Conservation (phyloP, 2,797 vertebrate genomes). For the Pseudomugil gertrudae region DNA sequence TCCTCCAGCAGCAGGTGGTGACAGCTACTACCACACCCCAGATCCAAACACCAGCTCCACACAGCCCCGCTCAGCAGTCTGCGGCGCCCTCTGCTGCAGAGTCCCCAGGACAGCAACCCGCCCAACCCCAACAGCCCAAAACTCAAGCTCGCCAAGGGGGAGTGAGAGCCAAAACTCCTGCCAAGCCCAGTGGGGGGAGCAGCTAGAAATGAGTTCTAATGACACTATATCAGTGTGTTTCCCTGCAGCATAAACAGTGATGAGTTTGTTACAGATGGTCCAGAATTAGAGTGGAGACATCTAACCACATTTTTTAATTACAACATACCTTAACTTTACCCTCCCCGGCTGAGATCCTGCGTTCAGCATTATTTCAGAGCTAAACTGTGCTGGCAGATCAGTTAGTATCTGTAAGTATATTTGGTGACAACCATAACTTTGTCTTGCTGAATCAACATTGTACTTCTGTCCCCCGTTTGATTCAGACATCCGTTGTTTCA, state of each 20-base stretch:
- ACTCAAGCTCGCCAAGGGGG: conserved; percentile 84
- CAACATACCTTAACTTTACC: conserved; percentile 28
- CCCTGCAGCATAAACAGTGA: conserved; percentile 18
- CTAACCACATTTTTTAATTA: conserved; percentile 5
- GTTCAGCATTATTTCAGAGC: conserved; percentile 10
- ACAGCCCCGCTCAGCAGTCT: conserved; percentile 85
- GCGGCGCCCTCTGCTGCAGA: conserved; percentile 62
- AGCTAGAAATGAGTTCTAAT: conserved; percentile 51
- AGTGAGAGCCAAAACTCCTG: conserved; percentile 86
- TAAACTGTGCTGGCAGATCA: conserved; percentile 4
- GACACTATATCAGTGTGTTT: neutral
- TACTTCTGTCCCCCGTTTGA: conserved; percentile 31
- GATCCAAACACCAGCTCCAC: conserved; percentile 85
- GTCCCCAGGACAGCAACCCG: conserved; percentile 71
- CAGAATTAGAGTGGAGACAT: conserved; percentile 14
- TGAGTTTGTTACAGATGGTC: conserved; percentile 23
- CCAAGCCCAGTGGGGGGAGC: conserved; percentile 85
- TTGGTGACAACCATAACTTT: conserved; percentile 23
- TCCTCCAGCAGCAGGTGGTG: conserved; percentile 88
- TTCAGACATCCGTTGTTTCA: conserved; percentile 44
- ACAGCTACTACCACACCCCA: conserved; percentile 85
- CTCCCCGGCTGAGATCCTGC: conserved; percentile 4
- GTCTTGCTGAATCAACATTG: conserved; percentile 18
- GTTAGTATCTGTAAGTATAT: conserved; percentile 2
- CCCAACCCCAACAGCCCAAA: conserved; percentile 83